Evolutionary conservation across 2,113 vertebrate species (phyloP), one percentile per base, ranked within the genome.

Genomic region (Cebus imitator): DNA sequence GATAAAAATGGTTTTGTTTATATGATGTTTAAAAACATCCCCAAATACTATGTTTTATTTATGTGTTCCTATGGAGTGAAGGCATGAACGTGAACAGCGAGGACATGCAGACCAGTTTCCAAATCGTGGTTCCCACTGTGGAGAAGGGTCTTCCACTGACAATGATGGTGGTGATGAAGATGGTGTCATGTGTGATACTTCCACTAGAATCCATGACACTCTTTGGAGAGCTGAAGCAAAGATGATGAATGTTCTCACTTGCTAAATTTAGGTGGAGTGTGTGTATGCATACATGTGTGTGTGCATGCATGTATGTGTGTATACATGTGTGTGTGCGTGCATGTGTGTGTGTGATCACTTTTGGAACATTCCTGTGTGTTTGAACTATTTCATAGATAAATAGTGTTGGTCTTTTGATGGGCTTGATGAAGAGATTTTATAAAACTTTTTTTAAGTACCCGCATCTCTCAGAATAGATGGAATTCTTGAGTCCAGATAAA

Each of bases 61-160:
- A 3, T 12, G 20, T 13, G 23, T 30, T 55, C 11, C 1, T 13
- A 17, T 3, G 52, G 20, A 43, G n/a, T 1, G 37, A 27, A n/a
- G 16, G 27, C 14, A 6, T 1, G 23, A 43, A 9, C 3, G 5
- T 40, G 35, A 35, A 25, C 68, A 16, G 35, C 43, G 82, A 25
- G 13, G 25, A 6, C 25, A 11, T 20, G 2, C 3, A 37, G 32
- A 6, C n/a, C 30, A 0, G 1, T 8, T 48, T 85, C 48, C n/a
- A 3, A 2, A 11, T 7, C 1, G 6, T 4, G 5, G 27, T 1
- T 5, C 0, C 0, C 1, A 3, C 23, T 0, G 0, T 14, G 30
- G 35, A 17, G 2, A 45, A 23, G 30, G 66, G 17, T 17, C 35
- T 5, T 18, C 52, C 35, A 0, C 17, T 35, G 20, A 3, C 8